Conservation (phyloP, 2,888 invertebrate species). For the Ornithoptera priamus region DNA sequence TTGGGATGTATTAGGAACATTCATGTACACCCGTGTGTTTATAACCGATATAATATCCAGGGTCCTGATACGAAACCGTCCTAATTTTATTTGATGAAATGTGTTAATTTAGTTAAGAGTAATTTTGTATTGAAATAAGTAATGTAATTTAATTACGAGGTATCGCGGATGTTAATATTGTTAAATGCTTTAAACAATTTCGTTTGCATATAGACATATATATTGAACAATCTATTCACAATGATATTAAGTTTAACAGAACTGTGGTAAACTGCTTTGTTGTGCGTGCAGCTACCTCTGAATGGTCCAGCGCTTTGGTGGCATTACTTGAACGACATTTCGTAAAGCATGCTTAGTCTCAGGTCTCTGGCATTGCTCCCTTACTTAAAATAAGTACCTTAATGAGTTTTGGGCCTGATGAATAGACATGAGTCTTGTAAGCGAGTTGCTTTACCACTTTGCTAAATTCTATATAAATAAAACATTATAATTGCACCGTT, state of each 20-base stretch:
- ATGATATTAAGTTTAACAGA: constrained; percentile 29
- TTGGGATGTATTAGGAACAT: constrained; percentile 25
- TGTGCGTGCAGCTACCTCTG: constrained; percentile 24
- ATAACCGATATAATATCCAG: constrained; percentile 13
- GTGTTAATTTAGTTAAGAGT: constrained; percentile 23
- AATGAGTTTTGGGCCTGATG: not conserved
- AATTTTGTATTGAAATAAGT: constrained; percentile 29
- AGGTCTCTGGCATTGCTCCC: constrained; percentile 8
- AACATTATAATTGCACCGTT: too few relatives aligned
- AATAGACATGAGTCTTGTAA: not conserved
- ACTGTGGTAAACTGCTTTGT: constrained; percentile 20
- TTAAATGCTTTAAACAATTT: constrained; percentile 8
- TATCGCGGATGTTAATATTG: constrained; percentile 25
- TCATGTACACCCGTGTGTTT: constrained; percentile 12
- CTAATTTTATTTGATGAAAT: constrained; percentile 23
- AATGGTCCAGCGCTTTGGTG: constrained; percentile 24
- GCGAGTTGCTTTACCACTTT: not conserved
- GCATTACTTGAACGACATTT: constrained; percentile 27
- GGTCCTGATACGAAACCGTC: constrained; percentile 6
- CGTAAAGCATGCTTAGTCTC: constrained; percentile 22
- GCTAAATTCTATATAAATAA: not conserved
- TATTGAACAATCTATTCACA: constrained; percentile 16
- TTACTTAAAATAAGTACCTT: constrained; percentile 11
- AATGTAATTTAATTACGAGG: constrained; percentile 25
- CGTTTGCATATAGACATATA: constrained; percentile 10